Evolutionary conservation across 2,888 invertebrate species (phyloP).

Genomic region (Agrochola macilenta): DNA sequence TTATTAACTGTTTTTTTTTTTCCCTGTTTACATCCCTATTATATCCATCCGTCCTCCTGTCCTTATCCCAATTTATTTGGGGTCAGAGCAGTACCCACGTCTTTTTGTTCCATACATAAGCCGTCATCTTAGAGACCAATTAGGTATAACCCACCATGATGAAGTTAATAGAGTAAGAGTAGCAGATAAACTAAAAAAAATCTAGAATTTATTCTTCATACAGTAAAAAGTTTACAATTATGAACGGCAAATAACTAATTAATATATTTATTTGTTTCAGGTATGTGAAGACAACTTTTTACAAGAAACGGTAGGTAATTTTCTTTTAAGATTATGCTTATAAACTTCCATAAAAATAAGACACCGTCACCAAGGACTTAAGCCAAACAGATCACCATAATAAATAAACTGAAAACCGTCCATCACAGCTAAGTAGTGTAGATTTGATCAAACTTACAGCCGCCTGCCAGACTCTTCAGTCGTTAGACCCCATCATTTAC

Average conservation of each 20-base stretch:
- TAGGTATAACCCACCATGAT: no score
- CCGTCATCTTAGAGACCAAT: neutral
- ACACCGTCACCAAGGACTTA: neutral
- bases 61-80: neutral
- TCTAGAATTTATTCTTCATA: no score
- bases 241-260: slow-evolving; percentile 6
- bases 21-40: neutral
- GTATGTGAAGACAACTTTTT: slow-evolving; percentile 29
- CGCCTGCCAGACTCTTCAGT: neutral
- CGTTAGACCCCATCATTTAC: slow-evolving; percentile 47
- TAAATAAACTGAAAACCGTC: slow-evolving; percentile 17
- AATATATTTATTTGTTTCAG: slow-evolving; percentile 50
- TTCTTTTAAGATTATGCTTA: neutral
- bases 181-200: neutral
- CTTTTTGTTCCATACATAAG: neutral
- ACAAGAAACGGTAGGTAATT: neutral
- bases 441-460: slow-evolving; percentile 38
- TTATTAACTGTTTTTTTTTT: no score
- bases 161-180: neutral
- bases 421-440: slow-evolving; percentile 30
- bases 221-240: neutral
- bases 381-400: slow-evolving; percentile 24
- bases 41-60: neutral
- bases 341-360: neutral
- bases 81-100: neutral